A percentile compares a stretch with the other conserved stretches of the same genome.
Conservation (phyloP, 2,797 vertebrate species). For the Phataginus tricuspis region DNA sequence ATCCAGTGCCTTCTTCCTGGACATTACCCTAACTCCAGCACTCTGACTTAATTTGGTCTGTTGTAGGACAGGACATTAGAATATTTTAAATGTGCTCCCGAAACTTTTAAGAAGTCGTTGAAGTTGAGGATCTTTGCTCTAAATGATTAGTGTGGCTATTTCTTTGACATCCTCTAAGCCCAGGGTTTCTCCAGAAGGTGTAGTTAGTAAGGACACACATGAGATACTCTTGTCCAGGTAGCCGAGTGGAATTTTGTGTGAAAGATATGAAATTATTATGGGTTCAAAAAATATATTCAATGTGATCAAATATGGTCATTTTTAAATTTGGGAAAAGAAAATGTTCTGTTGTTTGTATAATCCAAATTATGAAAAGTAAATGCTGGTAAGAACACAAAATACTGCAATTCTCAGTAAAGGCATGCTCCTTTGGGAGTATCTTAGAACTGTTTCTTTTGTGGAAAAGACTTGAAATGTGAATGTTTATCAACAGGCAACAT, state of each 20-base stretch:
- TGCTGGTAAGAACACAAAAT: neutral
- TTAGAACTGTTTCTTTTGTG: neutral
- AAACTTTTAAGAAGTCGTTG: neutral
- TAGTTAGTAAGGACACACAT: neutral
- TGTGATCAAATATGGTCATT: neutral
- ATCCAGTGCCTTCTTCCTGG: neutral
- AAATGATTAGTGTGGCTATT: neutral
- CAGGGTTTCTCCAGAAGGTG: neutral
- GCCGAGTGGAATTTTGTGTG: neutral
- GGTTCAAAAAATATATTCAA: neutral
- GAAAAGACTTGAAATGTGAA: neutral
- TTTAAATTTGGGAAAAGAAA: neutral
- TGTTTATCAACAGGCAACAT: neutral
- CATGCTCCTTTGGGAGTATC: neutral
- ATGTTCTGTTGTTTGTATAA: neutral
- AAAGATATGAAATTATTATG: neutral
- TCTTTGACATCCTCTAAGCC: neutral
- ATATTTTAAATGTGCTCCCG: neutral
- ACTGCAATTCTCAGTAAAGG: neutral
- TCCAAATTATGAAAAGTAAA: neutral
- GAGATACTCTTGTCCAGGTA: neutral
- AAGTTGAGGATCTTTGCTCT: neutral
- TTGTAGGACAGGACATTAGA: neutral
- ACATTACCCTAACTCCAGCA: neutral
- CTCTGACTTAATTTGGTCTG: neutral